Evolutionary conservation across 2,113 vertebrate genomes (phyloP).

Genomic region (Rhabdornis inornatus): DNA sequence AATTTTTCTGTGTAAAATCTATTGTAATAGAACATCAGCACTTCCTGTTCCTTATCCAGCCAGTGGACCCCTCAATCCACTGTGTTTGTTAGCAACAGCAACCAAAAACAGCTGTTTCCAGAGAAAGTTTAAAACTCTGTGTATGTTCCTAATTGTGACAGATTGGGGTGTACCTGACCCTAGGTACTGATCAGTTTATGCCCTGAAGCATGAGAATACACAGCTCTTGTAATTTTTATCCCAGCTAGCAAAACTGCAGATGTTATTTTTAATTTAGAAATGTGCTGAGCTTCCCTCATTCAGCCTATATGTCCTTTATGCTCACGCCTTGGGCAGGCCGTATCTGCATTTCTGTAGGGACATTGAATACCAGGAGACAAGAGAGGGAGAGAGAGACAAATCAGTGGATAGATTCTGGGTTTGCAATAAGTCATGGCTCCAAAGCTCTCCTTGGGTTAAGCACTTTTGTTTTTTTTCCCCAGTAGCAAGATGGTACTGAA

Average conservation of each 20-base stretch:
- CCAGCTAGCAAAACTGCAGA: slow-evolving; percentile 20
- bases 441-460: neutral
- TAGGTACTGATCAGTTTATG: slow-evolving; percentile 54
- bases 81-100: neutral
- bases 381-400: neutral
- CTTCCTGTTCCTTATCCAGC: neutral
- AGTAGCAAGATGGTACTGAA: neutral
- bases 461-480: neutral
- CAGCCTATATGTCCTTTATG: slow-evolving; percentile 1
- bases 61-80: neutral
- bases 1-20: neutral
- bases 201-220: slow-evolving; percentile 46
- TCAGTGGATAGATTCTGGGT: neutral
- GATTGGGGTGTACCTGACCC: slow-evolving; percentile 23
- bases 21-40: neutral
- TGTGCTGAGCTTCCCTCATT: slow-evolving; percentile 27
- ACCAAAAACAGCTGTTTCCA: neutral
- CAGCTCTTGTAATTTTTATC: slow-evolving; percentile 37
- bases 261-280: slow-evolving; percentile 53
- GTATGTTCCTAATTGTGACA: slow-evolving; percentile 37
- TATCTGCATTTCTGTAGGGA: slow-evolving; percentile 38
- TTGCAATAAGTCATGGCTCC: neutral
- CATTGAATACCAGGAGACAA: neutral
- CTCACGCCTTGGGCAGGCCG: slow-evolving; percentile 18
- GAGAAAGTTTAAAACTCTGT: slow-evolving; percentile 31